phyloP scores from a whole-genome alignment of 2,888 invertebrate species.

The Acanthoscelides obtectus region DNA sequence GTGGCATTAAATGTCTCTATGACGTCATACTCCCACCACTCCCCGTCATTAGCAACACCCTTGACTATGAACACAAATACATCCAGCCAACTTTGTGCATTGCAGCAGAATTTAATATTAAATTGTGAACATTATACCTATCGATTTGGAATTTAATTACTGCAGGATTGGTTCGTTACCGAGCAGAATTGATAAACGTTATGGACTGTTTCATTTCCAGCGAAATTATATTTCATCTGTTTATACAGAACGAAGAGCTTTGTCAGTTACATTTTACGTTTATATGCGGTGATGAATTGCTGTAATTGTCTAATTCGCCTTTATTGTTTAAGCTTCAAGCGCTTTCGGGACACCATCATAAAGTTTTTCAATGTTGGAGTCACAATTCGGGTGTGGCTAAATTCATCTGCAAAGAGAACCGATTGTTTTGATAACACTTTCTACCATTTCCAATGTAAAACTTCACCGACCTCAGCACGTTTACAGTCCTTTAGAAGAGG shows the following conservation, averaged over 20 bases:
- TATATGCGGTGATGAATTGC: neutral
- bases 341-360: too few species aligned
- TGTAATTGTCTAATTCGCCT: neutral
- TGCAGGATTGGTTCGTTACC: slow-evolving; percentile 16
- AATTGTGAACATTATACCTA: slow-evolving; percentile 14
- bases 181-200: slow-evolving; percentile 19
- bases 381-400: too few species aligned
- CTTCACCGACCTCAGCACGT: too few species aligned
- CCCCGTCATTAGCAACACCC: neutral
- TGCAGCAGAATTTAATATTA: slow-evolving; percentile 17
- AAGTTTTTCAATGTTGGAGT: too few species aligned
- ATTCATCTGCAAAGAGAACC: too few species aligned
- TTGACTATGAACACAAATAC: slow-evolving; percentile 4
- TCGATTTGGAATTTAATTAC: slow-evolving; percentile 19
- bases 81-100: slow-evolving; percentile 15
- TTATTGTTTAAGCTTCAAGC: neutral
- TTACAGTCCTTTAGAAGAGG: too few species aligned
- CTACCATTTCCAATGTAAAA: too few species aligned
- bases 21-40: neutral
- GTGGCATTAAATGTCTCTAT: too few species aligned
- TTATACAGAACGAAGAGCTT: neutral
- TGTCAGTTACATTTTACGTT: neutral
- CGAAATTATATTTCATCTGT: neutral
- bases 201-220: slow-evolving; percentile 2
- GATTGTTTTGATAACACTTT: too few species aligned